Conservation (phyloP, 2,797 vertebrate genomes). For the Fistularia tabacaria region DNA sequence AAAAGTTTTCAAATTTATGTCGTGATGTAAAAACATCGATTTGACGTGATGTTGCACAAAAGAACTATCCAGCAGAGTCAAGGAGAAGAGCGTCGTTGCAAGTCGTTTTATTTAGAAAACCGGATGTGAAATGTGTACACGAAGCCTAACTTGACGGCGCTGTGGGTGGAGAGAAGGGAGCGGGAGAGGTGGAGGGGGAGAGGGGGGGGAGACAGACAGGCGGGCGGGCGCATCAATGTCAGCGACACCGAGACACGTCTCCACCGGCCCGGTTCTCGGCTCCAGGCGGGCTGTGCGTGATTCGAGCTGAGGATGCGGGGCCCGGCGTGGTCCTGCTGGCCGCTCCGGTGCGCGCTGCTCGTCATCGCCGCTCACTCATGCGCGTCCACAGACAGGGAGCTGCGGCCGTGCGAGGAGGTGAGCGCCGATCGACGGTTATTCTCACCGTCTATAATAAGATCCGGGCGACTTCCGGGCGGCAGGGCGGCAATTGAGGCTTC, state of each 20-base stretch:
- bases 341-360: constrained; percentile 40
- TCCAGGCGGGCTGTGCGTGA: constrained; percentile 39
- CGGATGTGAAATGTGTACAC: not conserved
- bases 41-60: no score
- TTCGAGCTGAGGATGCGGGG: constrained; percentile 57
- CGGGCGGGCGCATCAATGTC: constrained; percentile 47
- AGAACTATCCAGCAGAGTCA: no score
- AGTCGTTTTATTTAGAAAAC: constrained; percentile 3
- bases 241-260: constrained; percentile 6
- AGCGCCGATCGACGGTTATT: constrained; percentile 26
- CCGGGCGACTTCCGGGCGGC: no score
- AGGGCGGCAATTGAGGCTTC: no score
- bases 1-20: no score
- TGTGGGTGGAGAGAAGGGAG: not conserved
- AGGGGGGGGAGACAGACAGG: constrained; percentile 2
- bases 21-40: no score
- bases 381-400: constrained; percentile 35
- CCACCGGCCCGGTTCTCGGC: constrained; percentile 23
- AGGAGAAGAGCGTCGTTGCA: no score
- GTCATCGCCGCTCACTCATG: constrained; percentile 38
- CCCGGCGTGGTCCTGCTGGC: constrained; percentile 36
- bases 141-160: not conserved
- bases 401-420: constrained; percentile 72
- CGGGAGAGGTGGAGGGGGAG: constrained; percentile 12
- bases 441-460: no score